Base-by-base conservation (phyloP, 2,888 invertebrate species). In the Folsomia candida region DNA sequence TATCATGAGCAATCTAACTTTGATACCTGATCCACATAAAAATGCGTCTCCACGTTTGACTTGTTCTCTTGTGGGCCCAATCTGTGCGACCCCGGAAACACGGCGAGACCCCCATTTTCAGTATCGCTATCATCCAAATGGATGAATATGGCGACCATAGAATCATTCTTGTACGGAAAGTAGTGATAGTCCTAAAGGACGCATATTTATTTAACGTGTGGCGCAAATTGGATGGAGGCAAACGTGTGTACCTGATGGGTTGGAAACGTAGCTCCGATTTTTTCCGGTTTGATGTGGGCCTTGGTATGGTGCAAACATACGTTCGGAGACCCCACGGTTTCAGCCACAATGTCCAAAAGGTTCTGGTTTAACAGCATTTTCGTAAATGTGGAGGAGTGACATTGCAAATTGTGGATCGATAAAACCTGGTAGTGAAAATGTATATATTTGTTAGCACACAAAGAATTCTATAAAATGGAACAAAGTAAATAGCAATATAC, bases 281-380 rank as follows among this genome's bases (percentile, higher is more conserved):
- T 85, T 0, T 87, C 87, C 0, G 87, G 88, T 74, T 88, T 88
- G 37, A 84, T 81, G 71, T 88, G 87, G 0, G 88, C 87, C 80
- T 87, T 88, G 1, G 87, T 88, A 81, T 88, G 88, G 80, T 88
- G 88, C 24, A 88, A 82, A n/a, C 85, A 80, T 51, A 88, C 86
- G 79, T 87, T 85, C 61, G 82, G 80, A 0, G 86, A 86, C 11
- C 82, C 85, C 85, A 88, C 85, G 2, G 87, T 73, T 70, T 86
- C 86, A 71, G 87, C 85, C 2, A 87, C 81, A 0, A 86, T 86
- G 68, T 87, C 87, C 72, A 88, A 79, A 14, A 88, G 81, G 37
- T 83, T 83, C 11, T 84, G 80, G 75, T 87, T 84, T 76, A 83
- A 83, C 26, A 88, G 81, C 59, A 85, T 81, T 67, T 83, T 82